These are phyloP conservation scores for Nyctibius bracteatus DNA, from an alignment of 2,113 vertebrate species.

Conservation along the genomic window DNA sequence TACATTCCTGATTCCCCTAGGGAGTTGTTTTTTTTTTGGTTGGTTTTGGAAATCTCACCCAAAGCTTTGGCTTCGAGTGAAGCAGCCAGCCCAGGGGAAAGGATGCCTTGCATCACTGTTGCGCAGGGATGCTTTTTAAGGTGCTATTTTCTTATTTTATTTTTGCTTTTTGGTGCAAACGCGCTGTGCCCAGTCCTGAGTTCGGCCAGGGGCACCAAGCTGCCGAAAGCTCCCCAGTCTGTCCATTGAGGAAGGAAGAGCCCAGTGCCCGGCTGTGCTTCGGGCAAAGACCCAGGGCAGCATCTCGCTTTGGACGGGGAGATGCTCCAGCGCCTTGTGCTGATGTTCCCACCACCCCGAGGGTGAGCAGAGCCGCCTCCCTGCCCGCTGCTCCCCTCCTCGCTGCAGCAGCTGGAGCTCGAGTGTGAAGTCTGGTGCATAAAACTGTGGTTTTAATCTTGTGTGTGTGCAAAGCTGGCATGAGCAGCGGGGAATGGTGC, in stretches of 20 bases:
- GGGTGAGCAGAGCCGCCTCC: background rate
- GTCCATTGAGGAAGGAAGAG: background rate
- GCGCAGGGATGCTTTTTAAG: background rate
- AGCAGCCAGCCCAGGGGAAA: background rate
- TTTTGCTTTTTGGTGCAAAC: background rate
- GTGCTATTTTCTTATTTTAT: background rate
- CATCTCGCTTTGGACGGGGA: background rate
- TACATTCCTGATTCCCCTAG: background rate
- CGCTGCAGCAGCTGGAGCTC: rapidly evolving
- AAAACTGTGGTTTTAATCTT: background rate
- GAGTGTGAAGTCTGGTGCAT: rapidly evolving
- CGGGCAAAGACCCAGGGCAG: background rate
- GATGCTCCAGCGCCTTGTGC: rapidly evolving
- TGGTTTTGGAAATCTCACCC: background rate
- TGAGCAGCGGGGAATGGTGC: background rate
- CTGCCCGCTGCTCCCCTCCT: background rate
- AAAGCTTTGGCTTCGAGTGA: background rate
- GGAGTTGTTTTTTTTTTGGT: background rate
- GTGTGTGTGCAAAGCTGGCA: background rate
- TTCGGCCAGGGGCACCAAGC: background rate
- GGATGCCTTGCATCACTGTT: background rate
- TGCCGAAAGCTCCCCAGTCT: rapidly evolving
- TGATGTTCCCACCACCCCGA: background rate
- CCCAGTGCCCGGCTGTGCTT: background rate
- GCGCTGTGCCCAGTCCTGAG: too few relatives aligned